These are phyloP conservation scores for Microcebus lehilahytsara DNA, from an alignment of 2,113 vertebrate genomes.

Conservation along the genomic window DNA sequence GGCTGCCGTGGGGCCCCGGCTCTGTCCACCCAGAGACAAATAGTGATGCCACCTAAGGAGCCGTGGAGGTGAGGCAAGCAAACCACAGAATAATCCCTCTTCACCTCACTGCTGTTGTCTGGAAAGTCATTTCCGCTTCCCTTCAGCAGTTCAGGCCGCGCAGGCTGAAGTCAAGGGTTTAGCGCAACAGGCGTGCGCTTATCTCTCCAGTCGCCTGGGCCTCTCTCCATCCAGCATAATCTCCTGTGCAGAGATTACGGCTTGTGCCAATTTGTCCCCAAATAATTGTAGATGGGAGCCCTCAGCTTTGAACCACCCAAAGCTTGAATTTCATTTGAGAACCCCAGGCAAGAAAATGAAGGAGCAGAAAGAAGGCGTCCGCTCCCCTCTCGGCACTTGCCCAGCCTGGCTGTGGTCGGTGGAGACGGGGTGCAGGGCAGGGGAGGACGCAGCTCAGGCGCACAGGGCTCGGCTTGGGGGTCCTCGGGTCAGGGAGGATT, in stretches of 20 bases:
- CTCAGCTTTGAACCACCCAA: neutral
- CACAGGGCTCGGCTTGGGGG: neutral
- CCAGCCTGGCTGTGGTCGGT: neutral
- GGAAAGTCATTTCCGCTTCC: slow-evolving; percentile 48
- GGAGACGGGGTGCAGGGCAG: neutral
- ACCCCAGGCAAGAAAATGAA: neutral
- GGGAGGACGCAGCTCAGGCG: neutral
- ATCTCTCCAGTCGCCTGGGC: slow-evolving; percentile 69
- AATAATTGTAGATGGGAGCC: slow-evolving; percentile 35
- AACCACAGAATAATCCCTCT: slow-evolving; percentile 20
- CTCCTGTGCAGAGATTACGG: slow-evolving; percentile 77
- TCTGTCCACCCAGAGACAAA: slow-evolving; percentile 17
- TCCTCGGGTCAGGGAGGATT: neutral
- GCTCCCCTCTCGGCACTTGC: neutral
- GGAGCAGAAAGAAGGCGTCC: neutral
- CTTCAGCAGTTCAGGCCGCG: neutral
- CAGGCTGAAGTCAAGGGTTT: neutral
- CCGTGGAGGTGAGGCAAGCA: neutral
- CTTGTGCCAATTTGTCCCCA: slow-evolving; percentile 71
- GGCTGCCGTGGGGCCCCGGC: neutral
- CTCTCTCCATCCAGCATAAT: slow-evolving; percentile 70
- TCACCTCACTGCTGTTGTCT: slow-evolving; percentile 36
- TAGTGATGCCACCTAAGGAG: neutral
- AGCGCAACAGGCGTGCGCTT: slow-evolving; percentile 56
- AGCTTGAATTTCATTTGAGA: slow-evolving; percentile 40